phyloP scores from a whole-genome alignment of 53 echinoderm and acorn worm species.

The Luidia sarsii region DNA sequence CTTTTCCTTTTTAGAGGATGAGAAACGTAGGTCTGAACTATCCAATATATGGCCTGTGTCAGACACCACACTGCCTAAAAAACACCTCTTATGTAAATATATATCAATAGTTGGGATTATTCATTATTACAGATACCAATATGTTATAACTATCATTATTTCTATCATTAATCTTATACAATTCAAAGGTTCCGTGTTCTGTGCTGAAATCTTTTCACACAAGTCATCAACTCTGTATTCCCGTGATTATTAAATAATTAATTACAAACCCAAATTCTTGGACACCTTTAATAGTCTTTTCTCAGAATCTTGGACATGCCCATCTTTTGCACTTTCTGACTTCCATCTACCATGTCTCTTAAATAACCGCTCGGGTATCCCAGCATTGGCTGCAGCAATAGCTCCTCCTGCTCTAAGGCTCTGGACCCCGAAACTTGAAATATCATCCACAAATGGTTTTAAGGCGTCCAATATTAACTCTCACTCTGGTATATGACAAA shows the following conservation, averaged over 20 bases:
- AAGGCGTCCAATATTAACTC: slow-evolving; percentile 35
- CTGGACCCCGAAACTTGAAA: slow-evolving; percentile 10
- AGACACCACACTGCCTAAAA: background rate
- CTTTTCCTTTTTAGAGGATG: too few relatives aligned
- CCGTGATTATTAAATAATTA: background rate
- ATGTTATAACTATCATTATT: background rate
- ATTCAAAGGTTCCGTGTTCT: background rate
- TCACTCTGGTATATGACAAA: slow-evolving; percentile 12
- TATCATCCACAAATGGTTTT: slow-evolving; percentile 14
- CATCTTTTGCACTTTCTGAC: slow-evolving; percentile 23
- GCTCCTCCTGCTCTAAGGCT: slow-evolving; percentile 44
- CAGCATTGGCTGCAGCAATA: background rate
- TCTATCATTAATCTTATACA: background rate
- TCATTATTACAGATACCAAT: background rate
- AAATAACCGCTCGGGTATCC: slow-evolving; percentile 18
- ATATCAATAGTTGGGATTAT: background rate
- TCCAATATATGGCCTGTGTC: background rate
- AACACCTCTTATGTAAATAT: background rate
- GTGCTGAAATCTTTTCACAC: background rate
- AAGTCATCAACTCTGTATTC: background rate
- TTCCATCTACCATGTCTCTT: slow-evolving; percentile 43
- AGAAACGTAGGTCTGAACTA: slow-evolving; percentile 24
- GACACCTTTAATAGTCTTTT: too few relatives aligned
- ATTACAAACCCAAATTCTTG: background rate
- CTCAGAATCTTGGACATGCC: background rate